Conservation (phyloP, 2,113 vertebrate genomes). For the Acrocephalus arundinaceus region DNA sequence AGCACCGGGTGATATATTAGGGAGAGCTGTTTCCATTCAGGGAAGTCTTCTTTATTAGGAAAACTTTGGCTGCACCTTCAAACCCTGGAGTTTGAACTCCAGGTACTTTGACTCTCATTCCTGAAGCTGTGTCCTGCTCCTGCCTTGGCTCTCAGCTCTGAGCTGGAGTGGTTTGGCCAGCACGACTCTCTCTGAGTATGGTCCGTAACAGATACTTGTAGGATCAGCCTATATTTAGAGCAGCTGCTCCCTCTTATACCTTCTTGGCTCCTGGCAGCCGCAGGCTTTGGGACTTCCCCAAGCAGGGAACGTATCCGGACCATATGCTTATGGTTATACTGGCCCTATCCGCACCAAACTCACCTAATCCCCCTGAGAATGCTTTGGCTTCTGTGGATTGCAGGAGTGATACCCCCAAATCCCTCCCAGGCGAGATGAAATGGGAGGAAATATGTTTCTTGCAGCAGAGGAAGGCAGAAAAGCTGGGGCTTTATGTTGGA, state of each 20-base stretch:
- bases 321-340: not conserved
- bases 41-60: not conserved
- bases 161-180: not conserved
- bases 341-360: accelerated
- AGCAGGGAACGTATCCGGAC: not conserved
- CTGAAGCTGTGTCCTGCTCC: not conserved
- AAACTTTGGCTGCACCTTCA: not conserved
- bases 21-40: not conserved
- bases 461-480: not conserved
- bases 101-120: not conserved
- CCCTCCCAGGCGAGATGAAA: not conserved
- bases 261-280: not conserved
- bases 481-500: not conserved
- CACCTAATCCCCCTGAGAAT: not conserved
- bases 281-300: not conserved
- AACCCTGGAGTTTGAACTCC: not conserved
- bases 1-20: accelerated
- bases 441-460: not conserved
- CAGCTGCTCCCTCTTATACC: not conserved
- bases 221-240: constrained; percentile 27
- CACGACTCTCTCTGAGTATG: accelerated
- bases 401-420: not conserved
- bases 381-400: not conserved
- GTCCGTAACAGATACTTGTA: not conserved
- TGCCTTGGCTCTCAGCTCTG: not conserved